These are phyloP conservation scores for Volucella inflata DNA, from an alignment of 2,888 invertebrate species.

Conservation along the genomic window DNA sequence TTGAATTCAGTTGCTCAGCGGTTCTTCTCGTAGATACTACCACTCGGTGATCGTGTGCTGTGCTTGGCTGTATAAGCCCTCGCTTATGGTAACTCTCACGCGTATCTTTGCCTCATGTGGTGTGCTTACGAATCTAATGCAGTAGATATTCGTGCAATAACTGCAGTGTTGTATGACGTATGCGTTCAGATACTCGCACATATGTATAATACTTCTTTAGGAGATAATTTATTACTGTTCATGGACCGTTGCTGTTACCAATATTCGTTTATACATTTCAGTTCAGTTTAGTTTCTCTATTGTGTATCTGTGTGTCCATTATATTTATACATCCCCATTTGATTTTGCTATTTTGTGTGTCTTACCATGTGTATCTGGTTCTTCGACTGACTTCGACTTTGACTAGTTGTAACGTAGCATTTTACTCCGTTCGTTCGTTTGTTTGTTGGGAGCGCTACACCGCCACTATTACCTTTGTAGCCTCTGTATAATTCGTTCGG, in stretches of 20 bases:
- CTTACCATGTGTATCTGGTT: slow-evolving; percentile 71
- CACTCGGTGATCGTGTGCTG: neutral
- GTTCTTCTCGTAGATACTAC: slow-evolving; percentile 65
- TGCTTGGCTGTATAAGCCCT: slow-evolving; percentile 15
- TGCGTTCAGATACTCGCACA: neutral
- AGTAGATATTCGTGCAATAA: slow-evolving; percentile 2
- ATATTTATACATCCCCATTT: slow-evolving; percentile 46
- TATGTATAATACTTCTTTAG: slow-evolving; percentile 28
- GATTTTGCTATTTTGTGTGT: slow-evolving; percentile 68
- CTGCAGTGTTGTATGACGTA: no score
- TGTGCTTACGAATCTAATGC: slow-evolving; percentile 50
- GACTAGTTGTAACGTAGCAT: slow-evolving; percentile 45
- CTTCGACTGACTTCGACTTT: slow-evolving; percentile 29
- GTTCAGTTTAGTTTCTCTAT: slow-evolving; percentile 56
- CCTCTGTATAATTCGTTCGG: neutral
- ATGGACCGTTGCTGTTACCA: slow-evolving; percentile 69
- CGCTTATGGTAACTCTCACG: slow-evolving; percentile 14
- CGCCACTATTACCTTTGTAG: neutral
- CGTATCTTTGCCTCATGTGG: slow-evolving; percentile 22
- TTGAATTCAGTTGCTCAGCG: slow-evolving; percentile 71
- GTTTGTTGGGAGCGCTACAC: slow-evolving; percentile 31
- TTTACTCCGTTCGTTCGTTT: slow-evolving; percentile 37
- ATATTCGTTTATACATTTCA: slow-evolving; percentile 66
- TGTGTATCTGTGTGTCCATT: slow-evolving; percentile 46
- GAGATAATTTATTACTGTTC: slow-evolving; percentile 71